Evolutionary conservation across 2,797 vertebrate species (phyloP).

Genomic region (Megalops cyprinoides): DNA sequence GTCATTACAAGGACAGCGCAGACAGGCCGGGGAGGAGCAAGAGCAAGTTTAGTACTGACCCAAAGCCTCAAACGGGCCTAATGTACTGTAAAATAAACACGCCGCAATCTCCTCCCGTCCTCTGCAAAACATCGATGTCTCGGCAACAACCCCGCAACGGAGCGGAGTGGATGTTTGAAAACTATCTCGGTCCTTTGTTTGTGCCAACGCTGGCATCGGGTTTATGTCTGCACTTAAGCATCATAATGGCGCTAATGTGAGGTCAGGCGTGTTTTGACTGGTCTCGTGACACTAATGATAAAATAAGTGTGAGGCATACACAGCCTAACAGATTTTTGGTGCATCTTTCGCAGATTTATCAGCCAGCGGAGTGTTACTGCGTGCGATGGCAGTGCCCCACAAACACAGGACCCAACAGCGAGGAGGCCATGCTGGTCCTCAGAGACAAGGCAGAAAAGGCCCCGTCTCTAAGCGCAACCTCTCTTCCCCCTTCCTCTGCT

Average conservation of each 20-base stretch:
- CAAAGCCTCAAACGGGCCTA: neutral
- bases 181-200: no score
- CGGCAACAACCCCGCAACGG: no score
- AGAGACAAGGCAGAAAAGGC: neutral
- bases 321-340: slow-evolving; percentile 10
- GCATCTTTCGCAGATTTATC: slow-evolving; percentile 15
- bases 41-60: neutral
- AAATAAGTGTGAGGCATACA: slow-evolving; percentile 14
- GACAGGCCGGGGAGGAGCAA: neutral
- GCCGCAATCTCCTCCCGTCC: neutral
- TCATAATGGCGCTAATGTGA: neutral
- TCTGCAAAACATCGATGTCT: no score
- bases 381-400: neutral
- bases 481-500: neutral
- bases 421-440: neutral
- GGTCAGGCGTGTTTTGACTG: neutral
- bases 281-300: neutral
- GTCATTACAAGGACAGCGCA: no score
- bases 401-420: neutral
- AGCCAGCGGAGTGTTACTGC: no score
- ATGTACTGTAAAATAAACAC: neutral
- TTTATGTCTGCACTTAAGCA: no score
- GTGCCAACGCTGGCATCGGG: no score
- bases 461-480: neutral
- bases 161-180: no score